Evolutionary conservation across 2,888 invertebrate genomes (phyloP), one percentile per base, ranked within the genome.

Genomic region (Teleogryllus oceanicus): DNA sequence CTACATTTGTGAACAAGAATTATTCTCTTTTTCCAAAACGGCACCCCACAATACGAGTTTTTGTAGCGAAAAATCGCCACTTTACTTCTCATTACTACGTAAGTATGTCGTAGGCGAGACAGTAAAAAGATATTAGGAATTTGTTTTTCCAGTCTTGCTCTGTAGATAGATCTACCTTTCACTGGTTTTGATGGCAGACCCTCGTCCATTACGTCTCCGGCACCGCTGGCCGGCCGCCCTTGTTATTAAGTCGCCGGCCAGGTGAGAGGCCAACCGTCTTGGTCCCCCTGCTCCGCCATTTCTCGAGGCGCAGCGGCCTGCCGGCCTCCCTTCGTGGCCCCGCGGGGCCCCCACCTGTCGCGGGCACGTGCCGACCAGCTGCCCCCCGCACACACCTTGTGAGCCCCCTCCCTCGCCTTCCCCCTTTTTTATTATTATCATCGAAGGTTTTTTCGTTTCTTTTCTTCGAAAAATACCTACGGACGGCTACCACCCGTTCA

Each of bases 301-400:
- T 62, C 62, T 13, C n/a, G 62, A 82, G 82, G 82, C 81, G 84
- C 84, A 84, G 84, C 83, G 81, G 80, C 80, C 81, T 83, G 84
- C 16, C 62, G 13, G 62, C 62, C 84, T 84, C 84, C 84, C 84
- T 84, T 85, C 84, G 85, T 85, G 83, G 82, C 81, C 62, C 62
- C 62, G 62, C 62, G 62, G 62, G 16, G 62, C 62, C 62, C 82
- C 62, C 62, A 62, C 62, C 62, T 62, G 62, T 62, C 62, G 62
- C n/a, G 62, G 83, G 82, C 83, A 82, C 84, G 84, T 85, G 84
- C 83, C 81, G 80, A 80, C 81, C 83, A 84, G 62, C 62, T 62
- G 62, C 62, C 84, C 84, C 84, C 84, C 84, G 83, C 83, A 81
- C 76, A 49, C 77, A n/a, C 50, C 82, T 83, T 83, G 82, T 83